These are phyloP conservation scores for Chiloscyllium plagiosum DNA, from an alignment of 2,113 vertebrate species.

Conservation along the genomic window DNA sequence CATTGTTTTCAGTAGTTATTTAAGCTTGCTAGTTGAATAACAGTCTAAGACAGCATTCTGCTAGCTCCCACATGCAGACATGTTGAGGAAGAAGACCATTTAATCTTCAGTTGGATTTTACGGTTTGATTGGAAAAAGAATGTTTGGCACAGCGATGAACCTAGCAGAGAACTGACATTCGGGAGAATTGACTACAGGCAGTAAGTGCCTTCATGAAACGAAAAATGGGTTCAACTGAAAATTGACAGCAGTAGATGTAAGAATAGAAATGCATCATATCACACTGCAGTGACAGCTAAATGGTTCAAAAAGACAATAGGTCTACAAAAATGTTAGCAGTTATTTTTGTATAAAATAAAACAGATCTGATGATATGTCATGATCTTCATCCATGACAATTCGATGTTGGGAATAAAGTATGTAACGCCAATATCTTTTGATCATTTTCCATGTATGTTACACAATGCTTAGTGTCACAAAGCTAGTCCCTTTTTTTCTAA, in stretches of 20 bases:
- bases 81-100: background rate
- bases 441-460: background rate
- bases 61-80: background rate
- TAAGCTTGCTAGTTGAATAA: background rate
- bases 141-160: background rate
- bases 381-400: background rate
- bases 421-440: background rate
- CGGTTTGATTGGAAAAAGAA: background rate
- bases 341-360: background rate
- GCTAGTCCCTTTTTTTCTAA: no score
- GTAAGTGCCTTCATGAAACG: background rate
- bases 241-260: background rate
- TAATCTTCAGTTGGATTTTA: background rate
- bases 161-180: background rate
- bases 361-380: background rate
- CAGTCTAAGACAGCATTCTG: background rate
- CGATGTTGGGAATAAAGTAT: background rate
- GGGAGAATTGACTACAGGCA: background rate
- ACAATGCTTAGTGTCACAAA: no score
- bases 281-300: background rate
- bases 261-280: background rate
- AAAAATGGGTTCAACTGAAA: background rate
- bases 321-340: background rate
- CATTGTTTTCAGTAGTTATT: background rate
- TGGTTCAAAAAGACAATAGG: background rate